Evolutionary conservation across 2,888 invertebrate species (phyloP).

Genomic region (Agrochola litura): DNA sequence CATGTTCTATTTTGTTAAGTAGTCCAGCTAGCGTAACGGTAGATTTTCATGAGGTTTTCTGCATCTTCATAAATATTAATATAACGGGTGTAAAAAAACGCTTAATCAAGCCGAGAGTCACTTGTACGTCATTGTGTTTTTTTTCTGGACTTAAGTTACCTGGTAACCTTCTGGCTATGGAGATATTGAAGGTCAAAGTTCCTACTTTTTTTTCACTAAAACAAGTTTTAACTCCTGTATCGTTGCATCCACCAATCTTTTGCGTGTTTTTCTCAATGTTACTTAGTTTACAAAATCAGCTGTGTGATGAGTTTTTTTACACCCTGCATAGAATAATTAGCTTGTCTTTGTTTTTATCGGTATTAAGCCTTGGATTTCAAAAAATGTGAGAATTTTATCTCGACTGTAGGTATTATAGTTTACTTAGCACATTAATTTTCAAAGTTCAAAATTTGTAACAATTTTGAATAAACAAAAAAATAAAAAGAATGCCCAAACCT

Average conservation of each 20-base stretch:
- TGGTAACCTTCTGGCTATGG: background rate
- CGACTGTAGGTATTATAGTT: no score
- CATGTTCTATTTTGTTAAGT: background rate
- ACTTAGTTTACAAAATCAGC: background rate
- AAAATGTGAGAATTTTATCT: no score
- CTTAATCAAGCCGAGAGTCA: background rate
- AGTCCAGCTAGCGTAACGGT: no score
- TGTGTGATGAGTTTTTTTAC: background rate
- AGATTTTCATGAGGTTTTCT: no score
- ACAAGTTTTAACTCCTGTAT: background rate
- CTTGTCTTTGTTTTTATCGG: no score
- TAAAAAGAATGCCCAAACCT: no score
- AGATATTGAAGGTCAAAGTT: background rate
- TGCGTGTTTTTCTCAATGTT: conserved; percentile 1
- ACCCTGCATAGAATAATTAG: background rate
- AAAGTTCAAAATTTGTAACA: no score
- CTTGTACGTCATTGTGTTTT: background rate
- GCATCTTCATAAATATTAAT: background rate
- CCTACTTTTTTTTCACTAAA: background rate
- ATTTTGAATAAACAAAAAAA: no score
- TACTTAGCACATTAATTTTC: no score
- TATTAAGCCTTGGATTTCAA: no score
- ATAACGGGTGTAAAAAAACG: background rate
- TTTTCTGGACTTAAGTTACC: no score
- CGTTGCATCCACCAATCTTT: background rate